Evolutionary conservation across 2,888 invertebrate genomes (phyloP).

Genomic region (Stomorhina lunata): DNA sequence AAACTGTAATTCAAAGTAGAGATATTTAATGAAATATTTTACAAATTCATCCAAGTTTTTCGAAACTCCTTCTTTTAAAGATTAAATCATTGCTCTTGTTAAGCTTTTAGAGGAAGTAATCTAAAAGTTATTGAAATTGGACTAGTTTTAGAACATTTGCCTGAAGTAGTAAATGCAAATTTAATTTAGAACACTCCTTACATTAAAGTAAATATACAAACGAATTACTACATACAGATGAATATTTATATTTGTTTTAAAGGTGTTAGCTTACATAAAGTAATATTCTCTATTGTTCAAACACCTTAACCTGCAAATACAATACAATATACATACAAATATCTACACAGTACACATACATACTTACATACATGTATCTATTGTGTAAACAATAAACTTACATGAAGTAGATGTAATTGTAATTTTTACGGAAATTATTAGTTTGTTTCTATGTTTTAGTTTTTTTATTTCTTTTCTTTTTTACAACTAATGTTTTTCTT

Average conservation of each 20-base stretch:
- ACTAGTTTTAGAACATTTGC: no score
- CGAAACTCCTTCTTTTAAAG: no score
- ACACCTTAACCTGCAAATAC: background rate
- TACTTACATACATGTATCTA: background rate
- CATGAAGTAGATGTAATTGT: background rate
- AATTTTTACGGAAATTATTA: conserved; percentile 38
- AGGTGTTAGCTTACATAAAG: conserved; percentile 42
- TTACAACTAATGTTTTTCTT: background rate
- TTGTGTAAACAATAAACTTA: background rate
- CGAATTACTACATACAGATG: background rate
- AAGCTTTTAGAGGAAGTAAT: no score
- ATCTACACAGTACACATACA: background rate
- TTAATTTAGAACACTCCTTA: no score
- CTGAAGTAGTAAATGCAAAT: no score
- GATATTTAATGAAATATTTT: no score
- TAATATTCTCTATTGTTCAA: conserved; percentile 32
- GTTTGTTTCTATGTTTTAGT: background rate
- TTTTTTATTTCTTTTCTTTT: background rate
- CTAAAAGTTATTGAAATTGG: no score
- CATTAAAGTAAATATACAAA: background rate
- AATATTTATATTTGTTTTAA: conserved; percentile 1
- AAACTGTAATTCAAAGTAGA: no score
- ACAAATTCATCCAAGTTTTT: no score
- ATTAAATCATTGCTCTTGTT: no score
- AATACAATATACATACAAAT: background rate